Evolutionary conservation across 2,888 invertebrate species (phyloP).

Genomic region (Ptychoptera albimana): DNA sequence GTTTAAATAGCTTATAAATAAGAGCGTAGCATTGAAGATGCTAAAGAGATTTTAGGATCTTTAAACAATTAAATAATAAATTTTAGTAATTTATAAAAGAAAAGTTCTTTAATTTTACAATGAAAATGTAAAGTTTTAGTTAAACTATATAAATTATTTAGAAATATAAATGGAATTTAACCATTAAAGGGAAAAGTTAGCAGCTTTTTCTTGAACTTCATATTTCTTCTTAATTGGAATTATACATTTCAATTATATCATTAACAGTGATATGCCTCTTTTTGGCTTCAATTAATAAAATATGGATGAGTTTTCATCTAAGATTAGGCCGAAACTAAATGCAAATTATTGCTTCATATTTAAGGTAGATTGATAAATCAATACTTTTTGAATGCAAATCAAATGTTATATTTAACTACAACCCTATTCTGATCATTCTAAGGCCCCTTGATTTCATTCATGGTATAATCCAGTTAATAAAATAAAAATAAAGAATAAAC

Average conservation of each 20-base stretch:
- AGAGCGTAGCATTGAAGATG: too few relatives aligned
- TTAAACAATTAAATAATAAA: too few relatives aligned
- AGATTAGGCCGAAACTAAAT: constrained; percentile 37
- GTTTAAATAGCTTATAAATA: too few relatives aligned
- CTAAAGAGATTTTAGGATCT: too few relatives aligned
- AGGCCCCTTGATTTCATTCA: constrained; percentile 42
- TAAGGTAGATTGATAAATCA: constrained; percentile 25
- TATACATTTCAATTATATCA: constrained; percentile 36
- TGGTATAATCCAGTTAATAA: constrained; percentile 36
- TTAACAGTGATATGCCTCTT: constrained; percentile 52
- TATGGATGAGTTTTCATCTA: constrained; percentile 28
- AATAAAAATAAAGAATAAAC: constrained; percentile 33
- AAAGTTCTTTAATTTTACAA: constrained; percentile 27
- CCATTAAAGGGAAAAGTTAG: constrained; percentile 8
- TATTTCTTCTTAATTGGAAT: constrained; percentile 43
- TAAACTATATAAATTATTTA: constrained; percentile 50
- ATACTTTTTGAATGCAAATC: constrained; percentile 34
- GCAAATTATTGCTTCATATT: constrained; percentile 32
- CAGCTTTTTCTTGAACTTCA: constrained; percentile 14
- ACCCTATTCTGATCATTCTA: constrained; percentile 35
- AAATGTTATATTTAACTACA: constrained; percentile 34
- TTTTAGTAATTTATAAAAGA: too few relatives aligned
- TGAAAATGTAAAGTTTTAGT: constrained; percentile 49
- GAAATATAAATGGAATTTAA: constrained; percentile 34
- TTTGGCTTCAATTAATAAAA: constrained; percentile 21